Base-by-base conservation (phyloP, 2,888 invertebrate genomes). In the Conus canariensis region DNA sequence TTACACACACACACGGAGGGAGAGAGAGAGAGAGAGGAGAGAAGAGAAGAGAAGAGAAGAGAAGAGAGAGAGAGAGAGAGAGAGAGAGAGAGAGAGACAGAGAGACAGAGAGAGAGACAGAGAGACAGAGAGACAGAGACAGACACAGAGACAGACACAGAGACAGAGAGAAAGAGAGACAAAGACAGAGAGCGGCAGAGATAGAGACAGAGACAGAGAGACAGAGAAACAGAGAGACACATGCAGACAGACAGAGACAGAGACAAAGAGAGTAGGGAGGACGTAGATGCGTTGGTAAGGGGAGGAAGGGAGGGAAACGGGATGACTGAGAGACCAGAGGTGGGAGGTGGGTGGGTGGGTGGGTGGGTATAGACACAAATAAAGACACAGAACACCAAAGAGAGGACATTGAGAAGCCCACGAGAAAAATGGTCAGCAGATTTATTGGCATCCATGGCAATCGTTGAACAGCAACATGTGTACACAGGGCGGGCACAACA, bases 41-140 rank as follows among this genome's bases (percentile, higher is more conserved):
- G 64, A 16, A 30, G 56, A 83, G 56, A 56, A 45, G 45, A 83
- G 56, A 83, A 83, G 67, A 30, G 83, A 56, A 14, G 67, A 30
- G 64, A 30, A 30, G 56, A 83, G 56, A 56, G 83, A 45, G 45
- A 83, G 56, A 83, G 45, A 83, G 67, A 30, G 83, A 56, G 64
- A 19, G 22, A 16, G 83, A 64, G 59, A 67, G 60, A n/a, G 64
- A 14, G 67, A 30, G 64, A 19, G 80, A 7, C 19, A 25, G 60
- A 88, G 59, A 77, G n/a, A 58, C 60, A 80, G 88, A 88, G 70
- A 70, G 70, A 70, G 77, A 60, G 56, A 88, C 1, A 70, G 70
- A 70, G 70, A 77, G 77, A 77, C 25, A 77, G 45, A 77, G 77
- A 77, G 4, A 77, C 25, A 83, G 56, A 83, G 64, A 82, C 9